Conservation (phyloP, 1,140 invertebrate genomes). For the Phenacoccus solenopsis region DNA sequence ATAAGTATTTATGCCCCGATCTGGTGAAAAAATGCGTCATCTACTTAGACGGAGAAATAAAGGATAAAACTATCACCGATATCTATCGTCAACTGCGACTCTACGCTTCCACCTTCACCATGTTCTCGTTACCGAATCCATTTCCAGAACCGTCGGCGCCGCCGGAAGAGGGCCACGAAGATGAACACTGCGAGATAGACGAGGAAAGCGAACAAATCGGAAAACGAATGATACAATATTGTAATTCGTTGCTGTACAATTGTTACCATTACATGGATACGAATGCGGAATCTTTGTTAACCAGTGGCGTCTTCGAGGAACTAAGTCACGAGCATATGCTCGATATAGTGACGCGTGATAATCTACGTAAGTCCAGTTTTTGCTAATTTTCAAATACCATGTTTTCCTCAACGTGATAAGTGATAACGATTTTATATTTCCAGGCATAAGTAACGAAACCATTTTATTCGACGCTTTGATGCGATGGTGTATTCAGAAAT, state of each 20-base stretch:
- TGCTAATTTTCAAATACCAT: no score
- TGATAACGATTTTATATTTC: background rate
- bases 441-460: background rate
- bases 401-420: no score
- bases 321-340: constrained; percentile 43
- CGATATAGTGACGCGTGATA: constrained; percentile 46
- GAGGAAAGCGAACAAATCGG: constrained; percentile 33
- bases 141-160: background rate
- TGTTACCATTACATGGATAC: constrained; percentile 36
- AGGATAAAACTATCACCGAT: constrained; percentile 36
- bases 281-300: constrained; percentile 43
- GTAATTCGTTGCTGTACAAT: constrained; percentile 43
- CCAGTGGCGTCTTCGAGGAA: constrained; percentile 51
- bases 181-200: constrained; percentile 34
- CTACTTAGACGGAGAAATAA: constrained; percentile 41
- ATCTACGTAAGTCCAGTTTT: constrained; percentile 31
- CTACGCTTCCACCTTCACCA: constrained; percentile 29
- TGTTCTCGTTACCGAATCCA: constrained; percentile 21
- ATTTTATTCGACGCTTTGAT: constrained; percentile 44
- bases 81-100: constrained; percentile 38
- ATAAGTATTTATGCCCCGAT: constrained; percentile 50
- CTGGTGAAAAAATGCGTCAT: constrained; percentile 45
- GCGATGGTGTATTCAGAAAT: constrained; percentile 52
- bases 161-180: constrained; percentile 20
- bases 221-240: constrained; percentile 36